Percentiles rank a stretch among this genome's conserved stretches.
phyloP scores from a whole-genome alignment of 2,888 invertebrate genomes.

The Chaetoderma sp. region DNA sequence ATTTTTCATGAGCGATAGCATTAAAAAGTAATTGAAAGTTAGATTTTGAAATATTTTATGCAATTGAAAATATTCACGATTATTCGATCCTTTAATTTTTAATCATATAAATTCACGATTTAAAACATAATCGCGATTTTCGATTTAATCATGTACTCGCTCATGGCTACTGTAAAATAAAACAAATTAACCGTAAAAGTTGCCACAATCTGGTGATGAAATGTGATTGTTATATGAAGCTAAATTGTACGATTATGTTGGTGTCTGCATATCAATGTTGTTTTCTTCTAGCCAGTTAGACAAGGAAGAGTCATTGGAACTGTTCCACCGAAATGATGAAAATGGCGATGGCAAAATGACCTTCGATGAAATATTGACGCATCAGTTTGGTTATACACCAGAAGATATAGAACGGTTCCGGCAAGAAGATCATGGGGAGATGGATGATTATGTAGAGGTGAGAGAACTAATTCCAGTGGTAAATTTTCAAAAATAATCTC shows the following conservation, averaged over 20 bases:
- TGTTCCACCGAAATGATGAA: constrained; percentile 84
- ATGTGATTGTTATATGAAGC: background rate
- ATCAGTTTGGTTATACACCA: constrained; percentile 83
- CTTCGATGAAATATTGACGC: constrained; percentile 91
- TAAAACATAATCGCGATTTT: too few relatives aligned
- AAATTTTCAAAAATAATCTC: too few relatives aligned
- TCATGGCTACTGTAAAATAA: too few relatives aligned
- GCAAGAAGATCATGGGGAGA: constrained; percentile 45
- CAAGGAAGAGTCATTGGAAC: constrained; percentile 85
- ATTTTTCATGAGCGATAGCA: too few relatives aligned
- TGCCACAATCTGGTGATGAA: background rate
- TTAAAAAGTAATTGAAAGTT: too few relatives aligned
- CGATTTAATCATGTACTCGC: too few relatives aligned
- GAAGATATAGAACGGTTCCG: constrained; percentile 61
- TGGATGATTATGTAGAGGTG: constrained; percentile 47
- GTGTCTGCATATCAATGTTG: background rate
- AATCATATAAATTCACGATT: too few relatives aligned
- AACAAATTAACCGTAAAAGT: too few relatives aligned
- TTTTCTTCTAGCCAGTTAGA: constrained; percentile 51
- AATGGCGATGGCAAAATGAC: constrained; percentile 84
- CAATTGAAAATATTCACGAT: too few relatives aligned
- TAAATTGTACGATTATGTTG: background rate
- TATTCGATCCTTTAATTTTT: too few relatives aligned
- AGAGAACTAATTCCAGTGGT: too few relatives aligned
- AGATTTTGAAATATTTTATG: too few relatives aligned